Conservation (phyloP, 1,140 invertebrate species). For the Rhyzopertha dominica region DNA sequence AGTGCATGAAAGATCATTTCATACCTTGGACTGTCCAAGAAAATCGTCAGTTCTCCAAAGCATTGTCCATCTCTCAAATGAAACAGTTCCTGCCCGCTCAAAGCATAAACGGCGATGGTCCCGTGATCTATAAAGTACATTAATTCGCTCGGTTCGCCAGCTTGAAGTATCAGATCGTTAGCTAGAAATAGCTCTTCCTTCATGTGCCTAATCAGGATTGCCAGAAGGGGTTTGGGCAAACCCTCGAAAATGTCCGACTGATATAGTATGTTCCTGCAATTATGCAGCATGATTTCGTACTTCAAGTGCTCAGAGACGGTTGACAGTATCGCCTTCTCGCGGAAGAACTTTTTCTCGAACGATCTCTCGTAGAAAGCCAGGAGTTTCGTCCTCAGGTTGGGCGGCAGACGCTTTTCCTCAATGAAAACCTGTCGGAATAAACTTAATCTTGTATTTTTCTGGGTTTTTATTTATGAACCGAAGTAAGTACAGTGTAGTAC, state of each 20-base stretch:
- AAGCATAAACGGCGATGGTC: conserved; percentile 7
- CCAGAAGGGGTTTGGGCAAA: conserved; percentile 3
- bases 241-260: conserved; percentile 1
- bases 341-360: conserved; percentile 19
- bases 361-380: conserved; percentile 16
- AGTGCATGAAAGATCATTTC: too few relatives aligned
- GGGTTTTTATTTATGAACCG: too few relatives aligned
- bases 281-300: conserved; percentile 7
- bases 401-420: too few relatives aligned
- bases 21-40: too few relatives aligned
- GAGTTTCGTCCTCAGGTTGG: conserved; percentile 7
- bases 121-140: conserved; percentile 11
- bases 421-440: too few relatives aligned
- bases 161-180: conserved; percentile 8
- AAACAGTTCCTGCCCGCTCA: conserved; percentile 5
- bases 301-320: conserved; percentile 5
- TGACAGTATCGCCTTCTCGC: conserved; percentile 8
- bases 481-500: too few relatives aligned
- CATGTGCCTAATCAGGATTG: conserved; percentile 1
- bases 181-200: conserved; percentile 5
- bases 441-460: too few relatives aligned
- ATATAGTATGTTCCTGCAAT: conserved; percentile 6
- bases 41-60: too few relatives aligned
- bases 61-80: conserved; percentile 7
- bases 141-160: conserved; percentile 1